Base-by-base conservation (phyloP, 2,113 vertebrate species). In the Oxyruncus cristatus region DNA sequence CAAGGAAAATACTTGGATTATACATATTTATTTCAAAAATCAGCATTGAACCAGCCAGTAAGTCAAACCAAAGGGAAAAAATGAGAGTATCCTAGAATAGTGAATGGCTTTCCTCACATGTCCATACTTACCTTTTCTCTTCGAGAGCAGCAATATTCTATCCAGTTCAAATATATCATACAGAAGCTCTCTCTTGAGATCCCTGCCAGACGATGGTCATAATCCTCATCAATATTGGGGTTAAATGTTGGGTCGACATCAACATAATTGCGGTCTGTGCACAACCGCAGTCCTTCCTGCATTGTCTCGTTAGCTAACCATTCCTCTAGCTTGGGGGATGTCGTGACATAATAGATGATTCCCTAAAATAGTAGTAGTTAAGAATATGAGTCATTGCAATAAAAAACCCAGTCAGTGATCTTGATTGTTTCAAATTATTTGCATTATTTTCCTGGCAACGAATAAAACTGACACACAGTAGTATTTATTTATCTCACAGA, bases 211-310 rank as follows among this genome's bases (percentile, higher is more conserved):
- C 99, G 98, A 39, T 99, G 99, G 97, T 99, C 99, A 77, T 99
- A 99, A 97, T 99, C 99, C 95, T 99, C 99, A 62, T 99, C 99
- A 50, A 99, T 99, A 97, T 99, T 99, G 76, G 99, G 99, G 93
- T 99, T 99, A 97, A 99, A 99, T 11, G 99, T 99, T 26, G 99
- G 99, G 95, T 99, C 99, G 73, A 99, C 98, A 92, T 99, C 99
- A 39, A 99, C 99, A 6, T 99, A 99, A 96, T 99, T 99, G 88
- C 98, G 98, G 96, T 99, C 99, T 8, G 98, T 97, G 85, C 99
- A 99, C 12, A 97, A 97, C 58, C 98, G 98, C 35, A 99, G 97
- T 35, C 99, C 99, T 66, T 99, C 99, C 94, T 98, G 99, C 99
- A 99, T 99, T 10, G 98, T 99, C 97, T 99, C 99, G 39, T 99